Base-by-base conservation (phyloP, 2,113 vertebrate species). In the Microcebus tavaratra region DNA sequence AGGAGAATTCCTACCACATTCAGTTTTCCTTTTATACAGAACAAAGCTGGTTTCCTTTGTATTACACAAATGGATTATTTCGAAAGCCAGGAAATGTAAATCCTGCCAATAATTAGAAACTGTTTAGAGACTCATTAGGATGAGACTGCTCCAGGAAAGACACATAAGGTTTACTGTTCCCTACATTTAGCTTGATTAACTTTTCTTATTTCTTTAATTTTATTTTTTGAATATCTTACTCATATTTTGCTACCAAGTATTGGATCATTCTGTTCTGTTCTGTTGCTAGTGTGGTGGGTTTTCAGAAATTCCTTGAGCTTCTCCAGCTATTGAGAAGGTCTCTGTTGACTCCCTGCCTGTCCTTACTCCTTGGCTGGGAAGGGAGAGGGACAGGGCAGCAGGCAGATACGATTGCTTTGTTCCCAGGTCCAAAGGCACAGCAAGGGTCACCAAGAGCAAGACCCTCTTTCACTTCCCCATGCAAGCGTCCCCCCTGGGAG, bases 51-150 rank as follows among this genome's bases (percentile, higher is more conserved):
- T 68, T 95, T 85, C 67, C 78, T 90, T 96, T 97, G 73, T 92
- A 95, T 97, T 88, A 95, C 29, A 91, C 86, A 93, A 97, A 91
- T 65, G 68, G 88, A 93, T 87, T 96, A 83, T 95, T 86, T 90
- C 39, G 88, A 85, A 81, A 93, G 72, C 84, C 53, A 95, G 70
- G 80, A 80, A 95, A 97, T 96, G 92, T 88, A 94, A 96, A 95
- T 81, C 75, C 34, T 90, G 65, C 75, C 87, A 88, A 50, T 91
- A 97, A 92, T 87, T 95, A 93, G 90, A n/a, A 89, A 89, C 91
- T 85, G 63, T 96, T 94, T 96, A 94, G 94, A 96, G 65, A 95
- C 86, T 95, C 90, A 95, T 87, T 89, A 89, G 89, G 83, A 82
- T 21, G 65, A 85, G 72, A 89, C 63, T 80, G 73, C 20, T 14